Percentiles rank a stretch among this genome's conserved stretches.
These are phyloP conservation scores for Tinamus guttatus DNA, from an alignment of 2,113 vertebrate species.

Conservation along the genomic window DNA sequence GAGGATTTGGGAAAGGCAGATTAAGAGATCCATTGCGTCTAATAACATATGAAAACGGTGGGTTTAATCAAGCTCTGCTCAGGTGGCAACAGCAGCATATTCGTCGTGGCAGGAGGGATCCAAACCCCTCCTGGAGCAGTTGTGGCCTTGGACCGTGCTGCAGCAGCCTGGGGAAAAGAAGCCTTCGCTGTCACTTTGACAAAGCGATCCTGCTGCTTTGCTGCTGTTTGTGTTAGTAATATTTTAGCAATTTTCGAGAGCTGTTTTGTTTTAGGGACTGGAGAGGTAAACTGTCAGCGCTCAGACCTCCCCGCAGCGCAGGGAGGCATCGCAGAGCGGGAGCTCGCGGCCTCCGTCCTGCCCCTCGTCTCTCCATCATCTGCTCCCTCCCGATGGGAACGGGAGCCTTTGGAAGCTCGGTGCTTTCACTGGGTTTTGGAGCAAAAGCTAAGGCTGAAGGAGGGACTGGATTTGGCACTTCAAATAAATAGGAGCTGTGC, in stretches of 20 bases:
- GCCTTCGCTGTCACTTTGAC: background rate
- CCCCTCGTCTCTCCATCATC: background rate
- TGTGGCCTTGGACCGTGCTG: fast-evolving
- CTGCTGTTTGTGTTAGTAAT: background rate
- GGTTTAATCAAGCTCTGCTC: fast-evolving
- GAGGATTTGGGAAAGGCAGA: background rate
- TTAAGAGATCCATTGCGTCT: background rate
- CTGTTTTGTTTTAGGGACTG: background rate
- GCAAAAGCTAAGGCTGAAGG: background rate
- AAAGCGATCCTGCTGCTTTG: conserved; percentile 23
- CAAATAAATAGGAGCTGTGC: background rate
- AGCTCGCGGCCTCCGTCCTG: background rate
- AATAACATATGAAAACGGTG: background rate
- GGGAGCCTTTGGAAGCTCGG: background rate
- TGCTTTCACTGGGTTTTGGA: background rate
- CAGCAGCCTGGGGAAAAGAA: background rate
- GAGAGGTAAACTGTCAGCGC: conserved; percentile 11
- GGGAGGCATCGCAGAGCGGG: background rate
- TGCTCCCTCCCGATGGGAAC: background rate
- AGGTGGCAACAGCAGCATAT: background rate
- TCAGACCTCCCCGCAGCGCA: background rate
- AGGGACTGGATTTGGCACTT: background rate
- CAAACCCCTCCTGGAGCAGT: fast-evolving
- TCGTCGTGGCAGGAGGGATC: fast-evolving
- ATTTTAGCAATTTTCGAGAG: background rate